Evolutionary conservation across 2,113 vertebrate species (phyloP), one percentile per base, ranked within the genome.

Genomic region (Melanerpes formicivorus): DNA sequence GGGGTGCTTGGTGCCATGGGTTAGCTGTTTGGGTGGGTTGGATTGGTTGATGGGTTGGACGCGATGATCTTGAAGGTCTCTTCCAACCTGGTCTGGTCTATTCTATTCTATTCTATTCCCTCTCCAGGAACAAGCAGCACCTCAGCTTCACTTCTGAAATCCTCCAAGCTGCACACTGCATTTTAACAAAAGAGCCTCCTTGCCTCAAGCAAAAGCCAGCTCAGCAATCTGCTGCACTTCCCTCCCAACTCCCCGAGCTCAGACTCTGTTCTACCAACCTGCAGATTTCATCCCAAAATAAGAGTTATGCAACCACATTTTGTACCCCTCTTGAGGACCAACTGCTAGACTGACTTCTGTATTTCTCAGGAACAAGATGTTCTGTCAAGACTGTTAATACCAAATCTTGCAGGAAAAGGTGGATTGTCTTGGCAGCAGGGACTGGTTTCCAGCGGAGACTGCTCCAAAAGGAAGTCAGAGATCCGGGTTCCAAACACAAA

Each of bases 321-420:
- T 79, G 56, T 88, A 58, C 62, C 65, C 59, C 50, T 87, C 67
- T 58, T 59, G 40, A 76, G 76, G 63, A 92, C 87, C 93, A 90
- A 82, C 42, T 64, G 67, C 83, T 67, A 94, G 75, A 93, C 67
- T 69, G 71, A 55, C 34, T 89, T 82, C 84, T 62, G 44, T 55
- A 66, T 91, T 75, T 44, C 19, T 80, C 65, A 95, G 90, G 88
- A 97, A 90, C 90, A 93, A 94, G 84, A 84, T 87, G 91, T 95
- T 95, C 87, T 87, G 76, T 96, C 75, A 93, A 80, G 95, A 91
- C 96, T 96, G 94, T 97, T 96, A 95, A 96, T 96, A 96, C 67
- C 83, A 84, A 95, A 82, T 75, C 93, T 95, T 95, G 96, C 96
- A 81, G 76, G 97, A 97, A 97, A 97, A 96, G 84, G 92, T 95